Percentiles rank a stretch among this genome's conserved stretches.
Evolutionary conservation across 1,140 invertebrate species (phyloP).

Genomic region (Calosoma granatense): DNA sequence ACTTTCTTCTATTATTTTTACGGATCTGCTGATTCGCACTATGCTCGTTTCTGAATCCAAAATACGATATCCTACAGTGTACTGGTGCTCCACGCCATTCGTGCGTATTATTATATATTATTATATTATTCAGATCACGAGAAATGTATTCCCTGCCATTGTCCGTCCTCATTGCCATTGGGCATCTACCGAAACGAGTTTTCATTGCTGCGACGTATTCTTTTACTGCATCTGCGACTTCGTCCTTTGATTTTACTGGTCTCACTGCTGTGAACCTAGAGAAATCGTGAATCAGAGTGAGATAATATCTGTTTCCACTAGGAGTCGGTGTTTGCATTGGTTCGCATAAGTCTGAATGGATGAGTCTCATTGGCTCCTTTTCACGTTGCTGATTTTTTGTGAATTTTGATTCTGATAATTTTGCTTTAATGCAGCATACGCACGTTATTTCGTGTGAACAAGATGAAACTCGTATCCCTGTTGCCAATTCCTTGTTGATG

Average conservation of each 20-base stretch:
- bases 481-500: neutral
- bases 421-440: neutral
- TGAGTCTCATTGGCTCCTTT: neutral
- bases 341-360: neutral
- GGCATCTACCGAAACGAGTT: neutral
- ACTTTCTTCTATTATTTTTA: conserved; percentile 11
- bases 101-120: too few species aligned
- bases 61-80: conserved; percentile 28
- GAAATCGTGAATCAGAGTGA: neutral
- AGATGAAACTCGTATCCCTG: neutral
- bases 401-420: neutral
- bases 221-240: neutral
- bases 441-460: neutral
- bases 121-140: conserved; percentile 23
- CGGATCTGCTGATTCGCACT: conserved; percentile 18
- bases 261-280: neutral
- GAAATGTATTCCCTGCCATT: conserved; percentile 32
- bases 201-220: neutral
- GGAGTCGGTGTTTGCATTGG: neutral
- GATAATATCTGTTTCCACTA: neutral
- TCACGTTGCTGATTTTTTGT: neutral
- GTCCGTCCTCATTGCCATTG: conserved; percentile 23
- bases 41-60: conserved; percentile 22
- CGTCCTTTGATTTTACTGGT: neutral
- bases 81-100: conserved; percentile 26